phyloP scores from a whole-genome alignment of 2,888 invertebrate genomes.

The Spilarctia lutea region DNA sequence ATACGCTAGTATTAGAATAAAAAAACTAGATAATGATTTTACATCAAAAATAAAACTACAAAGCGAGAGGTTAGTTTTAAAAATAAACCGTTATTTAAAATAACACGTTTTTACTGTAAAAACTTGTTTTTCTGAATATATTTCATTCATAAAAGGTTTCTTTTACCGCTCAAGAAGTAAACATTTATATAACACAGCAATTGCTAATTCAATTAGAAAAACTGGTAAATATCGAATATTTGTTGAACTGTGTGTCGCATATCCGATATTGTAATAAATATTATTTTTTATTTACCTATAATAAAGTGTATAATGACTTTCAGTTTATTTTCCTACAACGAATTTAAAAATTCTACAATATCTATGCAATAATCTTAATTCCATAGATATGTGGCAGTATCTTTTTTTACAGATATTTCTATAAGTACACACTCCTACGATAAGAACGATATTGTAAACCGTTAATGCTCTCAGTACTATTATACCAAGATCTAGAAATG shows the following conservation, averaged over 20 bases:
- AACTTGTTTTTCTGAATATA: not conserved
- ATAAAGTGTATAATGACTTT: not conserved
- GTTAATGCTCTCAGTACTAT: not conserved
- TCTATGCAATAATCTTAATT: not conserved
- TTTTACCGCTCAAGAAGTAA: not conserved
- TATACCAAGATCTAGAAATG: not conserved
- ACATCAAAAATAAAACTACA: not conserved
- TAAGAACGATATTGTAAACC: not conserved
- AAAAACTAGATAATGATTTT: not conserved
- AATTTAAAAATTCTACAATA: not conserved
- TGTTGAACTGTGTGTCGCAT: not conserved
- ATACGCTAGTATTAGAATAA: not conserved
- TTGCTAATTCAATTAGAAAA: not conserved
- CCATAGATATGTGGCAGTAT: not conserved
- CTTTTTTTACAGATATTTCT: not conserved
- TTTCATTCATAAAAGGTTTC: not conserved
- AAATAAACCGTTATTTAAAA: not conserved
- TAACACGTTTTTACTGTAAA: not conserved
- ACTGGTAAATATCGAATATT: not conserved
- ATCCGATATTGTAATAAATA: not conserved
- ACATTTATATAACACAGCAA: not conserved
- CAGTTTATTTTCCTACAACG: not conserved
- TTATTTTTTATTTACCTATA: not conserved
- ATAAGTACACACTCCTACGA: not conserved
- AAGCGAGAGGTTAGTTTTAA: not conserved